Percentiles rank a stretch among this genome's conserved stretches.
Evolutionary conservation across 2,888 invertebrate genomes (phyloP).

Genomic region (Leucophora obtusa): DNA sequence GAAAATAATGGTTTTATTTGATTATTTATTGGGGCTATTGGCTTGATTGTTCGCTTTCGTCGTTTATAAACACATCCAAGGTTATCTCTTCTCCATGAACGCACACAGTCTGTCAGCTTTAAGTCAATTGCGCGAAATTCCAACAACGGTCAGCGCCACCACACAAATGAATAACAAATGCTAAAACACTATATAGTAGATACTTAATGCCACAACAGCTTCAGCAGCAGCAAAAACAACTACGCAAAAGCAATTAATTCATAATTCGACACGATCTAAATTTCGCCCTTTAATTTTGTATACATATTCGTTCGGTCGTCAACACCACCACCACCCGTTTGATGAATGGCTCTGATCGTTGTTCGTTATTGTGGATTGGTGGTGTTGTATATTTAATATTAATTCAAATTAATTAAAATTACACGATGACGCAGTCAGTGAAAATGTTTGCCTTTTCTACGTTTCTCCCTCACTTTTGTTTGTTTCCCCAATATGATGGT

Average conservation of each 20-base stretch:
- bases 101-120: conserved; percentile 8
- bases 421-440: conserved; percentile 64
- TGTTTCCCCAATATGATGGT: conserved; percentile 34
- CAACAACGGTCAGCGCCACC: conserved; percentile 19
- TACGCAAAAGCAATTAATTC: conserved; percentile 50
- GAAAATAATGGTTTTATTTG: conserved; percentile 5
- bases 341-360: conserved; percentile 41
- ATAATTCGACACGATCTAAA: conserved; percentile 45
- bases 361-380: conserved; percentile 34
- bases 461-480: conserved; percentile 49
- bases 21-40: conserved; percentile 34
- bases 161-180: conserved; percentile 28
- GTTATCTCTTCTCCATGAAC: conserved; percentile 61
- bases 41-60: conserved; percentile 24
- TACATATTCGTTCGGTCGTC: conserved; percentile 20
- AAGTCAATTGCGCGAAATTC: conserved; percentile 46
- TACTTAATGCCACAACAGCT: not conserved
- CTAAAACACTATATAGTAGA: conserved; percentile 9
- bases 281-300: conserved; percentile 33
- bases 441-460: conserved; percentile 46
- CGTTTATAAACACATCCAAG: conserved; percentile 54
- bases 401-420: conserved; percentile 63
- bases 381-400: conserved; percentile 28
- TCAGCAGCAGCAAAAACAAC: not conserved
- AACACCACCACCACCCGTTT: conserved; percentile 36